These are phyloP conservation scores for Drosophila pruinosa DNA, from an alignment of 1,140 invertebrate genomes.

Conservation along the genomic window DNA sequence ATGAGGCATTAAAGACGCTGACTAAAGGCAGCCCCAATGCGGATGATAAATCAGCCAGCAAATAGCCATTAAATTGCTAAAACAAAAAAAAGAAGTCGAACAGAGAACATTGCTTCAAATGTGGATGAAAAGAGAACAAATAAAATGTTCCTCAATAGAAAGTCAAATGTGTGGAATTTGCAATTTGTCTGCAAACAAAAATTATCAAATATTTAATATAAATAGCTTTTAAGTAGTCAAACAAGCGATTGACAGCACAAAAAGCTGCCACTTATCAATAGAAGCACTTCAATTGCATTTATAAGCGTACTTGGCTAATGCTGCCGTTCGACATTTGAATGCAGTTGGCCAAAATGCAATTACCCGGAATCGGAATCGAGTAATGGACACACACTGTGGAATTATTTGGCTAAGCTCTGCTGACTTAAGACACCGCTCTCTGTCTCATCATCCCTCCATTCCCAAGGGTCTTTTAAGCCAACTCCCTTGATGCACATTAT, in stretches of 20 bases:
- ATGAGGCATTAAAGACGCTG: constrained; percentile 20
- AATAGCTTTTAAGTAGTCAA: neutral
- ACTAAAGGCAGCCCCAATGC: constrained; percentile 10
- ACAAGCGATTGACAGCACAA: neutral
- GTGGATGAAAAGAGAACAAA: too few relatives aligned
- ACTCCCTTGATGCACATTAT: neutral
- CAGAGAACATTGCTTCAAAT: too few relatives aligned
- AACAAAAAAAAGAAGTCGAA: too few relatives aligned
- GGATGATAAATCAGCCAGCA: neutral
- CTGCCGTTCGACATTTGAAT: too few relatives aligned
- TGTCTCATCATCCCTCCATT: too few relatives aligned
- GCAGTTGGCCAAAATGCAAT: constrained; percentile 3
- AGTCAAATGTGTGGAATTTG: neutral
- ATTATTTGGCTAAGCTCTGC: neutral
- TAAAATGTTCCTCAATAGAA: too few relatives aligned
- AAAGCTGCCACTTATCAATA: too few relatives aligned
- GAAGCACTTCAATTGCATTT: neutral
- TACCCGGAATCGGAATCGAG: neutral
- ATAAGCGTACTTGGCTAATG: neutral
- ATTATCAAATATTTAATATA: neutral
- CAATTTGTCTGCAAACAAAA: neutral
- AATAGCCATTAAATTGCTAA: too few relatives aligned
- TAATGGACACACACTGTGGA: neutral
- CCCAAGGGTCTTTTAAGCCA: neutral
- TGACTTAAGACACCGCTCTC: neutral